These are phyloP conservation scores for Zaprionus bogoriensis DNA, from an alignment of 2,888 invertebrate genomes.

Conservation along the genomic window DNA sequence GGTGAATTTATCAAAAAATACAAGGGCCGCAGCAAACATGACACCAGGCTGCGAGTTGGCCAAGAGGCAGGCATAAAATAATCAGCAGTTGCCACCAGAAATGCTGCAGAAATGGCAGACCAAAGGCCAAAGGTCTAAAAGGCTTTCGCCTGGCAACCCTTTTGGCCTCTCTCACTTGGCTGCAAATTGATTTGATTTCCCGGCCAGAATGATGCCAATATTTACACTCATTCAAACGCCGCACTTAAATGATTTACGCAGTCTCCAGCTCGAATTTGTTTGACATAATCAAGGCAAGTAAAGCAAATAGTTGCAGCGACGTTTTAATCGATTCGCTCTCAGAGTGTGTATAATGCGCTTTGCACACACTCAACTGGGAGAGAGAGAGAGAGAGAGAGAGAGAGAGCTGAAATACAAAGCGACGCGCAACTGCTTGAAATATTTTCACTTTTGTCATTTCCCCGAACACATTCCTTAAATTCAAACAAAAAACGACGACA, in stretches of 20 bases:
- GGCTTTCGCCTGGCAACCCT: constrained; percentile 60
- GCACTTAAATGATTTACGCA: constrained; percentile 41
- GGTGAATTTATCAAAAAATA: constrained; percentile 74
- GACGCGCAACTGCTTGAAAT: constrained; percentile 62
- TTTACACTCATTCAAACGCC: constrained; percentile 16
- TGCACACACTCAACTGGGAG: neutral
- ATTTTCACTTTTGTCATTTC: constrained; percentile 76
- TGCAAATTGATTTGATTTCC: constrained; percentile 63
- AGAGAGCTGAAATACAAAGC: constrained; percentile 13
- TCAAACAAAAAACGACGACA: constrained; percentile 49
- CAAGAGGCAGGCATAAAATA: constrained; percentile 64
- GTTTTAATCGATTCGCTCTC: constrained; percentile 63
- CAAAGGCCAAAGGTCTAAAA: constrained; percentile 67
- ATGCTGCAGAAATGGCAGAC: constrained; percentile 52
- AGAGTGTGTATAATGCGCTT: neutral
- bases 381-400: neutral
- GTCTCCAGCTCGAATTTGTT: constrained; percentile 29
- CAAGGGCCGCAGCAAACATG: constrained; percentile 40
- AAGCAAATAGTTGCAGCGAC: constrained; percentile 49
- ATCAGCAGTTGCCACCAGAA: constrained; percentile 57
- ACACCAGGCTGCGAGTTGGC: constrained; percentile 41
- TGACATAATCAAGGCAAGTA: constrained; percentile 53
- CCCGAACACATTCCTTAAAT: constrained; percentile 62
- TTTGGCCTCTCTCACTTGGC: constrained; percentile 3
- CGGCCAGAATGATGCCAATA: too few relatives aligned